A percentile compares a stretch with the other conserved stretches of the same genome.
Conservation (phyloP, 2,113 vertebrate species). For the Mesembrinibis cayennensis region DNA sequence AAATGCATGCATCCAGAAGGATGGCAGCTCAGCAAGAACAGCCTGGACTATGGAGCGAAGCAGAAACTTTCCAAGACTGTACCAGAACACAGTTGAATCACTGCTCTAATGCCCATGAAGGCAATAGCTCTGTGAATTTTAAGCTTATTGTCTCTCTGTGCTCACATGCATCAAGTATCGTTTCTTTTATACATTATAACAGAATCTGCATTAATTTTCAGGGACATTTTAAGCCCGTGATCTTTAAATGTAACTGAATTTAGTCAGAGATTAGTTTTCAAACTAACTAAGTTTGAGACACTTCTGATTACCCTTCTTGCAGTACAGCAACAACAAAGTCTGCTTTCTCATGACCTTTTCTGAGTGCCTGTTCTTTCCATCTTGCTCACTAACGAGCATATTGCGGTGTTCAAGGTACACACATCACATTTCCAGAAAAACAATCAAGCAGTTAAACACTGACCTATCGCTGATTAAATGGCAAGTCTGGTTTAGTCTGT, state of each 20-base stretch:
- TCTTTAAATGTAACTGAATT: not conserved
- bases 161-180: not conserved
- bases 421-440: not conserved
- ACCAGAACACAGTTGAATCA: not conserved
- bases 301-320: not conserved
- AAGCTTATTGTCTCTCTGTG: not conserved
- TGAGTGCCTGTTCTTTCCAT: not conserved
- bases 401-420: not conserved
- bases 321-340: not conserved
- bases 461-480: not conserved
- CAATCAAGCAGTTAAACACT: not conserved
- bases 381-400: not conserved
- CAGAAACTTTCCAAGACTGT: not conserved
- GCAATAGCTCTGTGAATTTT: not conserved
- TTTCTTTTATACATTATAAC: not conserved
- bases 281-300: not conserved
- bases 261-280: not conserved
- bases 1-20: constrained; percentile 32
- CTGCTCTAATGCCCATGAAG: not conserved
- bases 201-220: not conserved
- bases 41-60: not conserved
- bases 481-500: not conserved
- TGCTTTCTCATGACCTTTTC: not conserved
- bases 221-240: not conserved
- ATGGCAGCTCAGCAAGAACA: constrained; percentile 29